Evolutionary conservation across 2,113 vertebrate species (phyloP), one percentile per base, ranked within the genome.

Genomic region (Columba janthina): DNA sequence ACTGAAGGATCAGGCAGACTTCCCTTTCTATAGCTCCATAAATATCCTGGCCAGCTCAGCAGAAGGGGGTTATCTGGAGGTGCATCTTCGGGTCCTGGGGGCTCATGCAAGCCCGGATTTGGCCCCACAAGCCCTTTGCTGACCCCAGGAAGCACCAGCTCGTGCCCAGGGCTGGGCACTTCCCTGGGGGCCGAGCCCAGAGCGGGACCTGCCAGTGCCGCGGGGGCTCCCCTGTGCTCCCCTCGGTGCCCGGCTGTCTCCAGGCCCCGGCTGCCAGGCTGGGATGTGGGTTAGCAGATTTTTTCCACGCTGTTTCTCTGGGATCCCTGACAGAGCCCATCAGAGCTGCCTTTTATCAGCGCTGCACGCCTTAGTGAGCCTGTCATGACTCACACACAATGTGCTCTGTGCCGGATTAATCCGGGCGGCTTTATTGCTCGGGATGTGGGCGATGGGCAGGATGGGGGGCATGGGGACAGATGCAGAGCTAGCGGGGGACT

Each of bases 341-440:
- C 97, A 98, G 98, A 98, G 97, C 98, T 98, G 98, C 93, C 97
- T 98, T 98, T 97, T 96, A 97, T 98, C 98, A 98, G 97, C 94
- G 75, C 98, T 98, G 98, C 98, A 98, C 96, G 98, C 98, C 98
- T 97, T 98, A 98, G 98, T 98, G 98, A 98, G 95, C 98, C 98
- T 98, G 98, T 98, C 98, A 97, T 97, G 98, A 97, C 98, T 96
- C 70, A 85, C 96, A 98, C 97, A 98, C 98, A 98, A 98, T 98
- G 97, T 93, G 98, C 97, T 99, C 98, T 98, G 97, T 97, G 97
- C 98, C n/a, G 53, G 95, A 92, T 98, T 99, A 99, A 98, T 98
- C 98, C 98, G 97, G 97, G 97, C 40, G 96, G 97, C 97, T 97
- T 94, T 97, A 85, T 91, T 25, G 46, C 71, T 89, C 97, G 85